Conservation (phyloP, 2,888 invertebrate genomes). For the Morpho deidamia region DNA sequence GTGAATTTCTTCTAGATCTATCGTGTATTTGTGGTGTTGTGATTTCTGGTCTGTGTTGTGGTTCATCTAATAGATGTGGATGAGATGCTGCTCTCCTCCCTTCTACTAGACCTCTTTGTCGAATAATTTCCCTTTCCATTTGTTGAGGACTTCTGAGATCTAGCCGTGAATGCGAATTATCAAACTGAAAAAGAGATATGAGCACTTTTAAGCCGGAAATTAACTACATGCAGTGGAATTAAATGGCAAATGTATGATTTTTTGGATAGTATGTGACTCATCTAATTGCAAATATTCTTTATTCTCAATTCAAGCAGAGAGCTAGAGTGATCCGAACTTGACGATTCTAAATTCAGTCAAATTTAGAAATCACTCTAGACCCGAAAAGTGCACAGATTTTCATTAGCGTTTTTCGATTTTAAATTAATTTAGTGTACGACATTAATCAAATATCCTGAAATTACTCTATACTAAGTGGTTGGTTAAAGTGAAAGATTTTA, state of each 20-base stretch:
- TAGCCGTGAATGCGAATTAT: constrained; percentile 61
- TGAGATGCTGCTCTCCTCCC: constrained; percentile 81
- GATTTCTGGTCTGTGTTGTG: constrained; percentile 54
- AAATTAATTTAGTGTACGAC: no score
- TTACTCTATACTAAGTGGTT: no score
- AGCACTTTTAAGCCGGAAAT: neutral
- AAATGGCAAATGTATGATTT: neutral
- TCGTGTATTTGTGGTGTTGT: constrained; percentile 57
- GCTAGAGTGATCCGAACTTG: no score
- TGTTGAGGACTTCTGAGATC: constrained; percentile 81
- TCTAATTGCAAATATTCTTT: no score
- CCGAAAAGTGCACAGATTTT: no score
- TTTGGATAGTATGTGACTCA: no score
- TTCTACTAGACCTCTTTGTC: constrained; percentile 76
- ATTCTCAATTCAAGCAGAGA: no score
- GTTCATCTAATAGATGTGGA: constrained; percentile 80
- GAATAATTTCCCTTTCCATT: constrained; percentile 77
- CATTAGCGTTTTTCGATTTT: no score
- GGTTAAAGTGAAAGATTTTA: no score
- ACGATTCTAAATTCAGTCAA: no score
- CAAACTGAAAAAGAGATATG: constrained; percentile 52
- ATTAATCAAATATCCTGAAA: no score
- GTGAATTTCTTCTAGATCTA: constrained; percentile 75
- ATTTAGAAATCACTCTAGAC: no score
- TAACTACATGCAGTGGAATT: neutral